Percentiles rank a stretch among this genome's conserved stretches.
phyloP scores from a whole-genome alignment of 2,888 invertebrate genomes.

The Pheosia gnoma region DNA sequence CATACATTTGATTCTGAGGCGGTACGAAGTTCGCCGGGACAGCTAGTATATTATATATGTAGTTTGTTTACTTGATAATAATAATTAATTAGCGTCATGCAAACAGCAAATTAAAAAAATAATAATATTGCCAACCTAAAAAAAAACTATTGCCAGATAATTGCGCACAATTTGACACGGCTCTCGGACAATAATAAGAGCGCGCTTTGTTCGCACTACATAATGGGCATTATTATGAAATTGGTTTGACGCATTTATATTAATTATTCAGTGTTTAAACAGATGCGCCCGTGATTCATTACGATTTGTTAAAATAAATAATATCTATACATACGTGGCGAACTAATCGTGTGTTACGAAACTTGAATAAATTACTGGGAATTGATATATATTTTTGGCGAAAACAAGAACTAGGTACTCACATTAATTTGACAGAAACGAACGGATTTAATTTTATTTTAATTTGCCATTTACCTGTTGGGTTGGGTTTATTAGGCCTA shows the following conservation, averaged over 20 bases:
- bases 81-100: too few relatives aligned
- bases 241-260: slow-evolving; percentile 29
- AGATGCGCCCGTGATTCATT: slow-evolving; percentile 23
- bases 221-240: slow-evolving; percentile 28
- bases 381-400: too few relatives aligned
- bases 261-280: slow-evolving; percentile 31
- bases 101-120: too few relatives aligned
- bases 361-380: neutral
- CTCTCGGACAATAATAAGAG: slow-evolving; percentile 20
- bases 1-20: too few relatives aligned
- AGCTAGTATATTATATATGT: too few relatives aligned
- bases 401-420: too few relatives aligned
- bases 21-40: too few relatives aligned
- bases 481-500: too few relatives aligned
- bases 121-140: too few relatives aligned
- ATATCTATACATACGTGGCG: neutral
- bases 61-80: too few relatives aligned
- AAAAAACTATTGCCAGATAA: neutral
- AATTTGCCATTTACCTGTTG: neutral
- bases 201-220: slow-evolving; percentile 20
- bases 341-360: neutral
- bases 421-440: too few relatives aligned
- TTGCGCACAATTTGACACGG: slow-evolving; percentile 24
- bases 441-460: neutral
- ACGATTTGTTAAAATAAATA: neutral